Conservation (phyloP, 2,113 vertebrate species). For the Lampris megalopsis region DNA sequence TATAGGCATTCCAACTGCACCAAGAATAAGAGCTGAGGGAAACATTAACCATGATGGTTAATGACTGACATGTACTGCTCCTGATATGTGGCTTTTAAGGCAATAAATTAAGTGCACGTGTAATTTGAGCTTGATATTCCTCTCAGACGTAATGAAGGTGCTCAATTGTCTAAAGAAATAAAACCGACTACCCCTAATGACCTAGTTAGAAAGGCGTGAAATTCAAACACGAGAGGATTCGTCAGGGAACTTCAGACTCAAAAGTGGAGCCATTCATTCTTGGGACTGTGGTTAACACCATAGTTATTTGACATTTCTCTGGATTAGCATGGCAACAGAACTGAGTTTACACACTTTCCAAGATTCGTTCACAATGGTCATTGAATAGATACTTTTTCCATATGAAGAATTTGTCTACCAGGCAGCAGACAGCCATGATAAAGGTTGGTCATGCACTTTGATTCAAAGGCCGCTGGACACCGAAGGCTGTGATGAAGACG, state of each 20-base stretch:
- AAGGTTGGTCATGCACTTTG: slow-evolving; percentile 18
- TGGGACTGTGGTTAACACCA: background rate
- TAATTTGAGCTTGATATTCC: slow-evolving; percentile 41
- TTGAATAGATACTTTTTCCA: background rate
- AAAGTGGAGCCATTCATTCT: background rate
- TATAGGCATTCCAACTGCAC: background rate
- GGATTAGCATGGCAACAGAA: slow-evolving; percentile 20
- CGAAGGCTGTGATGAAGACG: slow-evolving; percentile 97
- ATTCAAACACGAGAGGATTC: background rate
- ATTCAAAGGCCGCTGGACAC: slow-evolving; percentile 87
- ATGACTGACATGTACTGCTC: slow-evolving; percentile 19
- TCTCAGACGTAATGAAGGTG: slow-evolving; percentile 27
- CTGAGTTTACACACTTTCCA: slow-evolving; percentile 2
- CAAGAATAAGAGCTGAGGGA: background rate
- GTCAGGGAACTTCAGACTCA: background rate
- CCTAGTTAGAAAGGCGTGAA: background rate
- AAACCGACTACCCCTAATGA: background rate
- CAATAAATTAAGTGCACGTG: slow-evolving; percentile 28
- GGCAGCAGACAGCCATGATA: background rate
- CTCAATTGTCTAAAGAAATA: slow-evolving; percentile 3
- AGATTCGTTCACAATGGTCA: background rate
- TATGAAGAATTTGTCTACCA: slow-evolving; percentile 14
- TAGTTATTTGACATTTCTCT: slow-evolving; percentile 18
- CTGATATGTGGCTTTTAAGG: slow-evolving; percentile 39
- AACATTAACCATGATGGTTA: slow-evolving; percentile 14